Evolutionary conservation across 1,140 invertebrate genomes (phyloP).

Genomic region (Spodoptera litura): DNA sequence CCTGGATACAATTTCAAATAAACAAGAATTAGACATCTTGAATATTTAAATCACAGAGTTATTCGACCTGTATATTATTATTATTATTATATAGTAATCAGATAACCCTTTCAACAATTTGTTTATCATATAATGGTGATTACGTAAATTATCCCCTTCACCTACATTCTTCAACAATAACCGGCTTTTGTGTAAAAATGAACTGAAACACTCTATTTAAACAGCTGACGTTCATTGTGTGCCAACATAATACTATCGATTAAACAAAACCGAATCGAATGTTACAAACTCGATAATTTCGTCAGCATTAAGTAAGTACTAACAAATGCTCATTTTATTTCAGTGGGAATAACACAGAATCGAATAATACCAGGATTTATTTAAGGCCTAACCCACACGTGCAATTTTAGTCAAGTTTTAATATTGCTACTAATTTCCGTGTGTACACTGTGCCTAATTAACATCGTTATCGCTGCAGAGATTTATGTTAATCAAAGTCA

Average conservation of each 20-base stretch:
- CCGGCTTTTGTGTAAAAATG: conserved; percentile 12
- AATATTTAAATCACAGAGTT: no score
- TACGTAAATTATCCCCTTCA: conserved; percentile 10
- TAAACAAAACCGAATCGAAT: conserved; percentile 3
- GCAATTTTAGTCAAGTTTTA: no score
- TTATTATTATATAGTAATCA: no score
- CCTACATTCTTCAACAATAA: conserved; percentile 16
- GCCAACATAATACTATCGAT: conserved; percentile 27
- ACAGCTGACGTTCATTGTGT: conserved; percentile 9
- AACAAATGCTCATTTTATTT: not conserved
- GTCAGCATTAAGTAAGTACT: conserved; percentile 5
- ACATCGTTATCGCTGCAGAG: no score
- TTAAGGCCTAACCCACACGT: no score
- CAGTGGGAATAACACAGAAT: not conserved
- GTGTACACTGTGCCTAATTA: no score
- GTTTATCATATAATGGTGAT: not conserved
- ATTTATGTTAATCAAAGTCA: no score
- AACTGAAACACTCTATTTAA: conserved; percentile 18
- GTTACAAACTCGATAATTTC: conserved; percentile 4
- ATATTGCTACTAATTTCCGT: no score
- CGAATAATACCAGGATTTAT: not conserved
- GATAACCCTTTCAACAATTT: conserved; percentile 1
- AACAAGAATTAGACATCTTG: no score
- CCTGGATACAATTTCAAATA: no score
- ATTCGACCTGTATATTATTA: no score